Base-by-base conservation (phyloP, 1,140 invertebrate genomes). In the Lepidurus packardi region DNA sequence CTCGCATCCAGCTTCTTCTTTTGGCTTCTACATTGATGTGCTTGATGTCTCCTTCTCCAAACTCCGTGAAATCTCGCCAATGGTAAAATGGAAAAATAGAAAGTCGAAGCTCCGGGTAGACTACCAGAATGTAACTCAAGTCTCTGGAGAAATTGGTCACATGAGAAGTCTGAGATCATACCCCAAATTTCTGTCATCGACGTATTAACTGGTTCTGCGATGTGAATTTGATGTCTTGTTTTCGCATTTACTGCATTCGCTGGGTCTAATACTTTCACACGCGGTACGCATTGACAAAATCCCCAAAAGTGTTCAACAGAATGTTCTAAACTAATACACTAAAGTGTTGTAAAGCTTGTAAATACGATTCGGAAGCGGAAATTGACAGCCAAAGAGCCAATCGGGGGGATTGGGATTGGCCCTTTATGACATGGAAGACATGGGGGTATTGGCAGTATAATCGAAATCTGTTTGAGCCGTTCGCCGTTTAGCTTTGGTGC, bases 101-200 rank as follows among this genome's bases (percentile, higher is more conserved):
- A 21, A 65, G 53, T 65, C 53, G n/a, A 65, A 21, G 21, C 53
- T 65, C 13, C n/a, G 53, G 53, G 53, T n/a, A 65, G 34, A 34
- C 34, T 3, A 34, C 2, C 53, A 1, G 21, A 65, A 65, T 65
- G 53, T 65, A 65, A 65, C 53, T 65, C 53, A n/a, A 65, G 53
- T 65, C 53, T 65, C 16, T 13, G 53, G 53, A n/a, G 53, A 34
- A 21, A 65, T 65, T 65, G 53, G 53, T 11, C 53, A 65, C 53
- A 65, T 65, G 53, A 65, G 53, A 65, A 65, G 53, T 65, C 53
- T 65, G 53, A 65, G 53, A 65, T 65, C 53, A 65, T 65, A 3
- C 34, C 53, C 53, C 16, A 65, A 65, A 65, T 65, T 65, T 65
- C 53, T 65, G 53, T 65, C 53, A 65, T 65, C 53, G 21, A 65